Conservation (phyloP, 2,113 vertebrate species). For the Zingel zingel region DNA sequence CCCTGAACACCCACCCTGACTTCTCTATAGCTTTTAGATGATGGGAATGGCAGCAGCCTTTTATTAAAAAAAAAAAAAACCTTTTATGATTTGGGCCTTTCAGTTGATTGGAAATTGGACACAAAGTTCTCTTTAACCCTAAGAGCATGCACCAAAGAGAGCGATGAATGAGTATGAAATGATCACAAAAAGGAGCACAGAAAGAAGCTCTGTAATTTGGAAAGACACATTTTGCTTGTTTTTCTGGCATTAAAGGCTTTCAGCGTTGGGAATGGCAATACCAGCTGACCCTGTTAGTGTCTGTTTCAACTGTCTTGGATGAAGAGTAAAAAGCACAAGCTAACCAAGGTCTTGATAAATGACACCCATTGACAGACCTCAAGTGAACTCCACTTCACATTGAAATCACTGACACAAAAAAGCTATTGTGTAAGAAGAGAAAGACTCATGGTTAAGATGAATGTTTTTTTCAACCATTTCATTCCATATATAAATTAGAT, state of each 20-base stretch:
- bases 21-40: constrained; percentile 38
- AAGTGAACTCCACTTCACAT: neutral
- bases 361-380: neutral
- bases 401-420: constrained; percentile 16
- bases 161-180: neutral
- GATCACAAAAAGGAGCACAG: neutral
- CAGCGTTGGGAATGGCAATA: neutral
- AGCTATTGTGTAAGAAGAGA: neutral
- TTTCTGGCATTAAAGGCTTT: neutral
- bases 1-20: constrained; percentile 36
- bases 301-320: neutral
- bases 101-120: neutral
- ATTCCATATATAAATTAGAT: neutral
- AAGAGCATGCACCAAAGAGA: neutral
- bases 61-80: neutral
- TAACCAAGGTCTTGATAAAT: neutral
- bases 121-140: constrained; percentile 12
- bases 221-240: neutral
- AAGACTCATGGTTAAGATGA: neutral
- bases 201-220: constrained; percentile 7
- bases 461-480: neutral
- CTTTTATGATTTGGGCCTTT: constrained; percentile 23
- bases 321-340: neutral
- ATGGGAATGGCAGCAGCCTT: constrained; percentile 35
- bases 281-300: neutral